Evolutionary conservation across 2,888 invertebrate genomes (phyloP).

Genomic region (Campopleginae sp.): DNA sequence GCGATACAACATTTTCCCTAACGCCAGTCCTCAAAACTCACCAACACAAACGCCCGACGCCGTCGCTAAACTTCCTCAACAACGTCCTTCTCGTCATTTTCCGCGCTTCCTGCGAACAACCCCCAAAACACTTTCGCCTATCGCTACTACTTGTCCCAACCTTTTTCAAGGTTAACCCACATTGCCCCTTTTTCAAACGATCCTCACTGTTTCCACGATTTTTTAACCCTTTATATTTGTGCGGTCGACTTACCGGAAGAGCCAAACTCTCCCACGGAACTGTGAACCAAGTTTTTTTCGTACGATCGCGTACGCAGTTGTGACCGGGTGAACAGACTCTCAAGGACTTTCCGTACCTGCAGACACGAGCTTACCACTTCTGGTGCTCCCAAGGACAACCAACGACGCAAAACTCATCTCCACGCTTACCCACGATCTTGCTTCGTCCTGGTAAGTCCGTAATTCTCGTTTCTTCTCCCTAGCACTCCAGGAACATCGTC

Average conservation of each 20-base stretch:
- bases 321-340: not conserved
- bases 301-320: not conserved
- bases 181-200: constrained; percentile 66
- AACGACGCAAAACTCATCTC: not conserved
- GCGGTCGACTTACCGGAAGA: constrained; percentile 12
- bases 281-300: constrained; percentile 8
- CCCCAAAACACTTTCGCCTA: constrained; percentile 83
- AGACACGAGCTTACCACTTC: constrained; percentile 34
- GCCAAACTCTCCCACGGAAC: not conserved
- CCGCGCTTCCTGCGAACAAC: constrained; percentile 66
- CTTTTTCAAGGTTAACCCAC: constrained; percentile 83
- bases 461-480: not conserved
- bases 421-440: not conserved
- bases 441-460: constrained; percentile 55
- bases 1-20: constrained; percentile 47
- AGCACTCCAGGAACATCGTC: not conserved
- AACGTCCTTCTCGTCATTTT: constrained; percentile 15
- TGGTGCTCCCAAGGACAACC: not conserved
- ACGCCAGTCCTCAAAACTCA: constrained; percentile 42
- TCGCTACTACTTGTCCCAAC: constrained; percentile 75
- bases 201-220: not conserved
- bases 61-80: constrained; percentile 57
- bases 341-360: not conserved
- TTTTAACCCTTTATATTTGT: not conserved
- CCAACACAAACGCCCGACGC: constrained; percentile 40